Evolutionary conservation across 1,140 invertebrate genomes (phyloP), one percentile per base, ranked within the genome.

Genomic region (Zaprionus davidi): DNA sequence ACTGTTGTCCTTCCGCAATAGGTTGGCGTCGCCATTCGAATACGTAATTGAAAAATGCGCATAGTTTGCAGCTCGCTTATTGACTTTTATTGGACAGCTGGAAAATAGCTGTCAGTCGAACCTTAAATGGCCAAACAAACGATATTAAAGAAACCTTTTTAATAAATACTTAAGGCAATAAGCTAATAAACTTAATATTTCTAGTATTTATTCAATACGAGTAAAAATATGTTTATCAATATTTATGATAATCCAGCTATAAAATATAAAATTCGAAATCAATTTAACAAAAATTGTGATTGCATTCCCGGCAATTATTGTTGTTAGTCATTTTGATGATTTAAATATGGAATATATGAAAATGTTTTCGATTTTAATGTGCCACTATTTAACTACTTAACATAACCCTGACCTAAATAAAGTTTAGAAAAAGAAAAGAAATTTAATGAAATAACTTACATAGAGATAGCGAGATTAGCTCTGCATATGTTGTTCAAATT

Each of bases 1-100:
- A 26, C 28, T 79, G n/a, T 82, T 69, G 62, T 59, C 69, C 71
- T 44, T 58, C 15, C 20, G 66, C 24, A 56, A 56, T 66, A 70
- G 84, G 78, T 83, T 59, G 64, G 73, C 73, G 74, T 82, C 76
- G 69, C 80, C 73, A 78, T 75, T 68, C 70, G 79, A 83, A 88
- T 87, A 84, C 84, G 78, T 88, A 87, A 87, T 87, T 87, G 83
- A 87, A 87, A 87, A 88, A 88, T 88, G 78, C 81, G 76, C 83
- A 87, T 88, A 83, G 80, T 84, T 82, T 82, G 67, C 66, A 81
- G 81, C 72, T 83, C 31, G 78, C 84, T 83, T 87, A 87, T 87
- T 87, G 83, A 88, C 83, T 81, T 87, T 78, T 88, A 87, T 87
- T 87, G 83, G 83, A 87, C 83, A 88, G 74, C 71, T 79, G 38